Conservation (phyloP, 1,140 invertebrate genomes). For the Bombus affinis region DNA sequence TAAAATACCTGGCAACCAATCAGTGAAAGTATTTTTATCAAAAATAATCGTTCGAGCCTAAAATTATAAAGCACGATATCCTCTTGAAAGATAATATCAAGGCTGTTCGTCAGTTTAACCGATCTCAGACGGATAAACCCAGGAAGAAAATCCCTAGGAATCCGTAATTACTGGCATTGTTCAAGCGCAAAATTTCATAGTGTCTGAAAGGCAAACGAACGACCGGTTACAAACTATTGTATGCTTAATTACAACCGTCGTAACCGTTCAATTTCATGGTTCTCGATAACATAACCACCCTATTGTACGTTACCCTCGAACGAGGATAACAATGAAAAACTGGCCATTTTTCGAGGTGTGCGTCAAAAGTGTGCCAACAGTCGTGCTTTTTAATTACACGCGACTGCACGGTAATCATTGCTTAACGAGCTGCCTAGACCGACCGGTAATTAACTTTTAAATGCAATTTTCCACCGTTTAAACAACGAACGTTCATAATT, state of each 20-base stretch:
- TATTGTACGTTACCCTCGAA: slow-evolving; percentile 48
- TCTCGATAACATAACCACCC: slow-evolving; percentile 31
- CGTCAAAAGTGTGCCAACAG: slow-evolving; percentile 40
- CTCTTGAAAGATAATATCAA: not conserved
- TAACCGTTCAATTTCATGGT: slow-evolving; percentile 58
- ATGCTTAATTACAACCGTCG: slow-evolving; percentile 61
- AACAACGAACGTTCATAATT: not conserved
- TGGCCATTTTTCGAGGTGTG: slow-evolving; percentile 25
- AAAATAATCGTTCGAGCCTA: not conserved
- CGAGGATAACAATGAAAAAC: slow-evolving; percentile 37
- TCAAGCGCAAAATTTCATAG: slow-evolving; percentile 6
- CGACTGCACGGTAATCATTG: slow-evolving; percentile 3
- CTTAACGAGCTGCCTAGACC: not conserved
- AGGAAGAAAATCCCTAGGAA: slow-evolving; percentile 45
- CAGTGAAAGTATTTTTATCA: not conserved
- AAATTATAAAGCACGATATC: not conserved
- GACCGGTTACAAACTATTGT: slow-evolving; percentile 57
- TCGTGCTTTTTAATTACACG: slow-evolving; percentile 26
- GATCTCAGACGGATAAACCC: slow-evolving; percentile 18
- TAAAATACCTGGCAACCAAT: not conserved
- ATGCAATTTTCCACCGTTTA: not conserved
- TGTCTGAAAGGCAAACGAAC: slow-evolving; percentile 11
- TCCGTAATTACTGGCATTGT: slow-evolving; percentile 55
- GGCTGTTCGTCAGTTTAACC: not conserved
- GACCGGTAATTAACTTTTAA: slow-evolving; percentile 11